Evolutionary conservation across 2,888 invertebrate genomes (phyloP).

Genomic region (Tortricodes alternella): DNA sequence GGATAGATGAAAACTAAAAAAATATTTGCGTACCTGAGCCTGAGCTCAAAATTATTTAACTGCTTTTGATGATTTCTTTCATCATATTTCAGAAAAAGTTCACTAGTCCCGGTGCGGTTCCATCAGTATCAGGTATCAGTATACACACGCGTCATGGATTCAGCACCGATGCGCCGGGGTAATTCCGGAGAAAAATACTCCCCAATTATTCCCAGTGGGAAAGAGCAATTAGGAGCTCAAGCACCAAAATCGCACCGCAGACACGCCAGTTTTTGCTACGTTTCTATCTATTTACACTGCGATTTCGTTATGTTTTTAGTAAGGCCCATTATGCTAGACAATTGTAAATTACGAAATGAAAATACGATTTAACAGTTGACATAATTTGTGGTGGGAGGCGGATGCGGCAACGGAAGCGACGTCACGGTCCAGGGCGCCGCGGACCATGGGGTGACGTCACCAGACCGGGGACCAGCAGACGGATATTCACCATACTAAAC

Average conservation of each 20-base stretch:
- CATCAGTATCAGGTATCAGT: too few species aligned
- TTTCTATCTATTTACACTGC: too few species aligned
- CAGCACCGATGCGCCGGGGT: too few species aligned
- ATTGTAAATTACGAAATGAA: conserved; percentile 56
- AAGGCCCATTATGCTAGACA: conserved; percentile 18
- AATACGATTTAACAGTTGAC: conserved; percentile 66
- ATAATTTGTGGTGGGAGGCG: conserved; percentile 73
- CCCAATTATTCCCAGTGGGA: too few species aligned
- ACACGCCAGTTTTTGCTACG: too few species aligned
- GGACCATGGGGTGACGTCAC: conserved; percentile 65
- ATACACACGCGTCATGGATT: too few species aligned
- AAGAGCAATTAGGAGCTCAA: too few species aligned
- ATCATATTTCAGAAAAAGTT: neutral
- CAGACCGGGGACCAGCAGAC: conserved; percentile 42
- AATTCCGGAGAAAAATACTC: too few species aligned
- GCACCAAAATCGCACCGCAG: neutral
- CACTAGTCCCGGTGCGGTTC: too few species aligned
- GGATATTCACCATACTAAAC: conserved; percentile 25
- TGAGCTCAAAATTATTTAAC: neutral
- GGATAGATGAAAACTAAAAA: conserved; percentile 2
- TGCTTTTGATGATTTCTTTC: neutral
- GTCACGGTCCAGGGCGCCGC: conserved; percentile 70
- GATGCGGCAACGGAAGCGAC: conserved; percentile 75
- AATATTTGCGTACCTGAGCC: neutral
- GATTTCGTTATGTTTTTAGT: neutral